phyloP scores from a whole-genome alignment of 2,113 vertebrate genomes.

The Atlantisia rogersi region DNA sequence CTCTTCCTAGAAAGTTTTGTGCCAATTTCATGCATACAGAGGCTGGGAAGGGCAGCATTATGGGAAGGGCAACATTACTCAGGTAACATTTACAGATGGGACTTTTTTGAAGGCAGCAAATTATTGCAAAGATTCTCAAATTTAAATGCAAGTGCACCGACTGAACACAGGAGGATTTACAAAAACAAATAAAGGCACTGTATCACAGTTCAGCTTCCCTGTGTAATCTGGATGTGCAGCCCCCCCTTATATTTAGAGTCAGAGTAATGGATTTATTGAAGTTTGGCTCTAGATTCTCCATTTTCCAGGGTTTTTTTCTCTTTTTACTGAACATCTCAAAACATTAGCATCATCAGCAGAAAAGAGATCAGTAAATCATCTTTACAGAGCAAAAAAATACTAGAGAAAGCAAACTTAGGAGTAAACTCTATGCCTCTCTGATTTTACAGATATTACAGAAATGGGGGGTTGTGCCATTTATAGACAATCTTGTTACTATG shows the following conservation, averaged over 20 bases:
- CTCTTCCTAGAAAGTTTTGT: neutral
- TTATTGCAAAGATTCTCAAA: neutral
- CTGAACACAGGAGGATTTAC: neutral
- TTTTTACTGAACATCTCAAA: neutral
- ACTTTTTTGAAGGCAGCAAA: neutral
- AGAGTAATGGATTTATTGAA: neutral
- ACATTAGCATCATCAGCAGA: neutral
- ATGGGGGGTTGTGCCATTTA: neutral
- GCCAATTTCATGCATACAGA: neutral
- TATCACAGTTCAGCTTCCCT: neutral
- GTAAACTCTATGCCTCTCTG: neutral
- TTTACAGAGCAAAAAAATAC: neutral
- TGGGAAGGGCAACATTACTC: neutral
- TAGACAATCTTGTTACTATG: neutral
- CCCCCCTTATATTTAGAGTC: neutral
- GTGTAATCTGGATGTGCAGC: neutral
- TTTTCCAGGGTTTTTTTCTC: neutral
- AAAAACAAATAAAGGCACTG: neutral
- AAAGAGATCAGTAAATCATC: neutral
- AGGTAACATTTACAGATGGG: neutral
- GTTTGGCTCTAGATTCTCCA: neutral
- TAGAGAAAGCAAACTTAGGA: neutral
- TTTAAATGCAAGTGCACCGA: neutral
- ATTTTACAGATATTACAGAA: slow-evolving; percentile 7
- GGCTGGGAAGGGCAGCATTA: neutral